Percentiles rank a stretch among this genome's conserved stretches.
Evolutionary conservation across 1,140 invertebrate genomes (phyloP).

Genomic region (Dryas iulia): DNA sequence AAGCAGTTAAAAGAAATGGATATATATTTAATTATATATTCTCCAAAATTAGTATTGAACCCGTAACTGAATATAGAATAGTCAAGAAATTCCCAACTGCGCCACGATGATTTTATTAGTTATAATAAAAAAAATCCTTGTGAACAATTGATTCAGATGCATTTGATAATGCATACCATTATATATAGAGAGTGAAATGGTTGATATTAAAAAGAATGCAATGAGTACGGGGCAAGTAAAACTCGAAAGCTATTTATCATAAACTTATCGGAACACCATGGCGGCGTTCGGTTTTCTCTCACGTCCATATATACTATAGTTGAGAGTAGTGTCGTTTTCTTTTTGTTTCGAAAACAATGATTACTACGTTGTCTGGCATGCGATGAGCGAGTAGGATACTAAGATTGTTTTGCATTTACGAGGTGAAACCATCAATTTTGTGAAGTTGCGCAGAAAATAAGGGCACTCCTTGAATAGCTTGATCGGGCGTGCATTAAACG

Average conservation of each 20-base stretch:
- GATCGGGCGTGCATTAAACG: constrained; percentile 20
- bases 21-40: no score
- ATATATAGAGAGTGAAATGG: constrained; percentile 46
- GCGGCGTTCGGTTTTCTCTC: constrained; percentile 59
- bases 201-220: constrained; percentile 54
- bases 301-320: constrained; percentile 59
- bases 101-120: neutral
- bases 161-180: constrained; percentile 23
- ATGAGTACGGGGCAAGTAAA: constrained; percentile 58
- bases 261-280: constrained; percentile 68
- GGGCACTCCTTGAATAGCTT: constrained; percentile 8
- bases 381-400: constrained; percentile 58
- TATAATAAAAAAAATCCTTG: neutral
- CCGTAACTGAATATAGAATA: no score
- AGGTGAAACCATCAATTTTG: constrained; percentile 74
- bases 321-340: constrained; percentile 58
- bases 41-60: no score
- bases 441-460: constrained; percentile 31
- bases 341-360: constrained; percentile 71
- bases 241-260: constrained; percentile 75
- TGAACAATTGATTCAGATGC: neutral
- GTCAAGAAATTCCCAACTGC: neutral
- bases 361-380: constrained; percentile 59
- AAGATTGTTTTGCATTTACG: constrained; percentile 69
- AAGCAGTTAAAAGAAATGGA: no score